Percentiles rank a stretch among this genome's conserved stretches.
phyloP scores from a whole-genome alignment of 2,113 vertebrate species.

The Python bivittatus region DNA sequence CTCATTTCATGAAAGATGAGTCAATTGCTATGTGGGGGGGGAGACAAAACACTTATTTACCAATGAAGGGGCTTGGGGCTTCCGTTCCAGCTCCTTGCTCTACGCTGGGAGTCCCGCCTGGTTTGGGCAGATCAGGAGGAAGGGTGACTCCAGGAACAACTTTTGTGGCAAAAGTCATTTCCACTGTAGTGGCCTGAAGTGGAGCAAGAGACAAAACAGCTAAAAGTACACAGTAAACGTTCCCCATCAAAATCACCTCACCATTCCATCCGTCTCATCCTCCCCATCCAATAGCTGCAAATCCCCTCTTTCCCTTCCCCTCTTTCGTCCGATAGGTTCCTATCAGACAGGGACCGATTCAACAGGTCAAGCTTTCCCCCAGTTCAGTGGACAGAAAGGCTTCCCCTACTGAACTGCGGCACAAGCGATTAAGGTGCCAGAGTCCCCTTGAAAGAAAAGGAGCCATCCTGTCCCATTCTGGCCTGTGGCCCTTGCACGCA shows the following conservation, averaged over 20 bases:
- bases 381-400: neutral
- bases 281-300: neutral
- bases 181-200: constrained; percentile 67
- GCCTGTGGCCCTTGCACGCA: constrained; percentile 46
- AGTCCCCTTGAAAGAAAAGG: too few species aligned
- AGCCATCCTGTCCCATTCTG: too few species aligned
- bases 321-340: too few species aligned
- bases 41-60: neutral
- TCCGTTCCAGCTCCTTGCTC: constrained; percentile 20
- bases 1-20: too few species aligned
- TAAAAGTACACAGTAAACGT: neutral
- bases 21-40: too few species aligned
- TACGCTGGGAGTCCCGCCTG: neutral
- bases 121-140: constrained; percentile 40
- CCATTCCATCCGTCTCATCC: too few species aligned
- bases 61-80: constrained; percentile 12
- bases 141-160: constrained; percentile 52
- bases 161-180: constrained; percentile 70
- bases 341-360: neutral
- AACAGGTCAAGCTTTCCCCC: neutral
- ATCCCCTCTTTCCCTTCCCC: too few species aligned
- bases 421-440: neutral
- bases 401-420: neutral
- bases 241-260: neutral
- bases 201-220: neutral